phyloP scores from a whole-genome alignment of 2,113 vertebrate genomes.

The Xyliphius kryptos region DNA sequence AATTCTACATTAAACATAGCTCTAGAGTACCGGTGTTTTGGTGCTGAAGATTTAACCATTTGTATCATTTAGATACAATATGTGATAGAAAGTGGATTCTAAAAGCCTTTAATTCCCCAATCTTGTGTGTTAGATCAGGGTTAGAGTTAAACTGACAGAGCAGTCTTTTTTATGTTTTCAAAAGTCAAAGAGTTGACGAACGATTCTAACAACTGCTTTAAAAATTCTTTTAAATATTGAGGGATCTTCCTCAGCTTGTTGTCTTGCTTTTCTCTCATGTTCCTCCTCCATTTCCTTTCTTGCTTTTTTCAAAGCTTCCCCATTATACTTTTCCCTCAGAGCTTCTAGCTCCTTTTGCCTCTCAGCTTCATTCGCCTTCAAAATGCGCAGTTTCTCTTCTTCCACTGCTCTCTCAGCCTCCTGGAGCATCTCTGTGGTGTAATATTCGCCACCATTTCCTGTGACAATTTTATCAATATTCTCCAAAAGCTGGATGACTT shows the following conservation, averaged over 20 bases:
- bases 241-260: background rate
- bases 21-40: too few species aligned
- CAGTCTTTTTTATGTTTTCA: too few species aligned
- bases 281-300: background rate
- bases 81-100: too few species aligned
- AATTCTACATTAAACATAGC: too few species aligned
- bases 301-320: background rate
- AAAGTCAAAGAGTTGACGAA: too few species aligned
- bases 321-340: background rate
- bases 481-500: constrained; percentile 22
- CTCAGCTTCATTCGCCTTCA: constrained; percentile 10
- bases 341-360: background rate
- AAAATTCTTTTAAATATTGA: too few species aligned
- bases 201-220: too few species aligned
- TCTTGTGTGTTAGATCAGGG: too few species aligned
- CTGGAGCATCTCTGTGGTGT: constrained; percentile 26
- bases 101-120: too few species aligned
- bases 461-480: constrained; percentile 14
- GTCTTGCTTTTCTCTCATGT: background rate
- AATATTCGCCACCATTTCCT: constrained; percentile 13
- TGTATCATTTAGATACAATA: too few species aligned
- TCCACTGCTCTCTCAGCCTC: constrained; percentile 18
- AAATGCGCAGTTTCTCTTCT: constrained; percentile 15
- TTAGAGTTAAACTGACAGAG: too few species aligned
- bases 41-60: too few species aligned